Evolutionary conservation across 2,888 invertebrate species (phyloP), one percentile per base, ranked within the genome.

Genomic region (Salticus scenicus): DNA sequence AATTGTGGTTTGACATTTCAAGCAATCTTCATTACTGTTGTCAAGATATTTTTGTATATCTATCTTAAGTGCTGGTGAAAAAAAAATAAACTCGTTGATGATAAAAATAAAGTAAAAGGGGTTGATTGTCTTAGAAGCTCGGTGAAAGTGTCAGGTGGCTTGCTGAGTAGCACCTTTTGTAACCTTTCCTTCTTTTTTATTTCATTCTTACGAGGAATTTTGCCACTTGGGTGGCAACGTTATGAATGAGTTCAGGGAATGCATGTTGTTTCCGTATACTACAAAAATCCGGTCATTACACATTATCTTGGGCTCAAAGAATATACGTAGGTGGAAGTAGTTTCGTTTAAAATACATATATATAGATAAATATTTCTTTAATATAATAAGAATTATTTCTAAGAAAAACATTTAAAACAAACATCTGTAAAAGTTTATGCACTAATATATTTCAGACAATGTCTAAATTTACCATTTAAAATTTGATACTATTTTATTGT

Each of bases 111-210:
- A 80, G 72, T 73, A 64, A 80, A 80, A 71, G 28, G 79, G 33
- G 42, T 27, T 33, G 51, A 80, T 80, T 80, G 79, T 80, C 27
- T 66, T 66, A 17, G 51, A 30, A 47, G 73, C 72, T 72, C 72
- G 42, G 47, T 14, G 42, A 70, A 80, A 47, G 79, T 80, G 73
- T 80, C 73, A 73, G 72, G 79, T 80, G 37, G 73, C 79, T 73
- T 80, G 79, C 79, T 80, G 79, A 80, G 66, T 80, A 47, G 79
- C 79, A 51, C 79, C 73, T 80, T 80, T 76, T 80, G 79, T 73
- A 80, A 80, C 72, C 72, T 80, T 70, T 78, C 63, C 33, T 63
- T 67, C 63, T 80, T 80, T 73, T 31, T 31, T 47, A 76, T 33
- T 28, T 33, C 24, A n/a, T 37, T 30, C 30, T 80, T 66, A 31